phyloP scores from a whole-genome alignment of 1,140 invertebrate genomes.

The Berghia stephanieae region DNA sequence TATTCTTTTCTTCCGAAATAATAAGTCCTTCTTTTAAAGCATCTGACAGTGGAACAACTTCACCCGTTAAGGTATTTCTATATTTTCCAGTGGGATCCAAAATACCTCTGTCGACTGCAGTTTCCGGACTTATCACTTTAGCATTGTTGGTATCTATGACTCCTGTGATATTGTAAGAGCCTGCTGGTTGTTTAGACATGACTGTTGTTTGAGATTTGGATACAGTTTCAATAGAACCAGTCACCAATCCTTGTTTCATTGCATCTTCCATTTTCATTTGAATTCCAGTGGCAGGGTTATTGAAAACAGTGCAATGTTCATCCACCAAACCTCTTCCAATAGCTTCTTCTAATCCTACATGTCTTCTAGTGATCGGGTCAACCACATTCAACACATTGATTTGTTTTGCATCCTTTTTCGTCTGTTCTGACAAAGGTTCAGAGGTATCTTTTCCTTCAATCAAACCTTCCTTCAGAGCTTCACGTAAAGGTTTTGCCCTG shows the following conservation, averaged over 20 bases:
- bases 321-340: constrained; percentile 55
- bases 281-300: constrained; percentile 47
- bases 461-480: constrained; percentile 80
- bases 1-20: constrained; percentile 76
- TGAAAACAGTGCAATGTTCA: constrained; percentile 71
- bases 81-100: constrained; percentile 61
- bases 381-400: constrained; percentile 54
- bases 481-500: constrained; percentile 76
- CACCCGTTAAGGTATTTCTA: constrained; percentile 82
- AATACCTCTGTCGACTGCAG: constrained; percentile 62
- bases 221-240: constrained; percentile 67
- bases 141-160: constrained; percentile 80
- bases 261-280: constrained; percentile 79
- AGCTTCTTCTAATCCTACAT: constrained; percentile 74
- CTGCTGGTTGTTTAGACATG: constrained; percentile 42
- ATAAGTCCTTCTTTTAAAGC: constrained; percentile 83
- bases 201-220: constrained; percentile 61
- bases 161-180: constrained; percentile 72
- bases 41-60: constrained; percentile 78
- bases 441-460: constrained; percentile 81
- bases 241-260: constrained; percentile 80
- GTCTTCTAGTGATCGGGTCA: constrained; percentile 78
- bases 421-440: constrained; percentile 78
- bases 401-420: constrained; percentile 76
- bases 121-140: constrained; percentile 45